These are phyloP conservation scores for Spinus olivaceus DNA, from an alignment of 2,797 vertebrate species.

Conservation along the genomic window DNA sequence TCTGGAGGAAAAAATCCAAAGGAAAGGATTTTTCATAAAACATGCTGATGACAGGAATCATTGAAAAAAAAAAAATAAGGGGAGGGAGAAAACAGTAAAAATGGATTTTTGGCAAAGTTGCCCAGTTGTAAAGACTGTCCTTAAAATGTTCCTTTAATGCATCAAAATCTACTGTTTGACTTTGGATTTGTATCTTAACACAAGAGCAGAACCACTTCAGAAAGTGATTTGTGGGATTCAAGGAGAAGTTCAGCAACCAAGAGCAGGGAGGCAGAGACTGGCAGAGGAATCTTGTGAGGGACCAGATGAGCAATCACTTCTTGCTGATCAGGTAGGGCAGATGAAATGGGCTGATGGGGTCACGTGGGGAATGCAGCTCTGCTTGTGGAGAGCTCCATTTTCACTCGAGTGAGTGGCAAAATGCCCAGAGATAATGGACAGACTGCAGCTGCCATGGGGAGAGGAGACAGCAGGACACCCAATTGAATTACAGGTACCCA, in stretches of 20 bases:
- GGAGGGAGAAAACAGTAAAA: neutral
- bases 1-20: too few species aligned
- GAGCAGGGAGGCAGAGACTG: neutral
- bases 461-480: neutral
- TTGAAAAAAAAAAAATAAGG: neutral
- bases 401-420: neutral
- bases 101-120: neutral
- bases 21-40: too few species aligned
- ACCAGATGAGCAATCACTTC: accelerated
- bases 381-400: neutral
- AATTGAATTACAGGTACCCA: neutral
- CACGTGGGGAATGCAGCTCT: neutral
- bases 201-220: neutral
- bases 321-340: neutral
- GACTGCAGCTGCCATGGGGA: neutral
- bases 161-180: neutral
- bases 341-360: neutral
- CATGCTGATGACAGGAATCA: too few species aligned
- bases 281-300: neutral
- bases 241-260: neutral
- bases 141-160: neutral
- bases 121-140: neutral
- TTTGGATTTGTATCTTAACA: neutral
- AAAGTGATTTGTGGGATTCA: neutral
- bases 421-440: neutral